Percentiles rank a stretch among this genome's conserved stretches.
These are phyloP conservation scores for Mercenaria mercenaria DNA, from an alignment of 1,140 invertebrate genomes.

Conservation along the genomic window DNA sequence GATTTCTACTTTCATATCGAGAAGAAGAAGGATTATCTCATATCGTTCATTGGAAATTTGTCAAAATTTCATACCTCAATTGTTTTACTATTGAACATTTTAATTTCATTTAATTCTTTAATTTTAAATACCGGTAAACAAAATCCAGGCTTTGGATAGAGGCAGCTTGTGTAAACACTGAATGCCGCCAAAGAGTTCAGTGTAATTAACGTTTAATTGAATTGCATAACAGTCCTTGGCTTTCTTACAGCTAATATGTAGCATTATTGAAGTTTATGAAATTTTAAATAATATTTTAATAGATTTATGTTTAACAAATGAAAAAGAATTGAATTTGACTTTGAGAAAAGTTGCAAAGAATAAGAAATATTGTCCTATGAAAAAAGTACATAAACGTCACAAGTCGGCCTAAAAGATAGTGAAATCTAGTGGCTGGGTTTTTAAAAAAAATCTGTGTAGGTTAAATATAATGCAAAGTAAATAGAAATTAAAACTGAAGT, in stretches of 20 bases:
- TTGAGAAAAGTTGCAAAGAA: too few species aligned
- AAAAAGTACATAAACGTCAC: too few species aligned
- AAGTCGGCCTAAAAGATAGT: too few species aligned
- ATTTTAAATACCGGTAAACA: slow-evolving; percentile 4
- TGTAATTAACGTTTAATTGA: background rate
- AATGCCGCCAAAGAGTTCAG: background rate
- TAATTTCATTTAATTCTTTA: background rate
- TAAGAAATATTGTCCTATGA: too few species aligned
- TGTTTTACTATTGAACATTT: slow-evolving; percentile 37
- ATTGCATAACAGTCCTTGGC: background rate
- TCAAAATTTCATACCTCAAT: slow-evolving; percentile 39
- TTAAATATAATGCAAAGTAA: too few species aligned
- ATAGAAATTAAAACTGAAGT: too few species aligned
- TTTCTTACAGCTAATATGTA: background rate
- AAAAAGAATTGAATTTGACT: too few species aligned
- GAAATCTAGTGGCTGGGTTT: too few species aligned
- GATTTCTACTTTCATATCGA: background rate
- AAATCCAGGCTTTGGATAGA: background rate
- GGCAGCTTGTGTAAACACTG: slow-evolving; percentile 1
- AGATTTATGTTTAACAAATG: background rate
- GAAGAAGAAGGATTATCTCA: slow-evolving; percentile 1
- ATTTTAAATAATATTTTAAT: background rate
- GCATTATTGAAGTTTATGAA: background rate
- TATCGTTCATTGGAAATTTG: background rate
- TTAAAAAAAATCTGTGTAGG: too few species aligned